A percentile compares a stretch with the other conserved stretches of the same genome.
These are phyloP conservation scores for Osmerus eperlanus DNA, from an alignment of 2,113 vertebrate genomes.

Conservation along the genomic window DNA sequence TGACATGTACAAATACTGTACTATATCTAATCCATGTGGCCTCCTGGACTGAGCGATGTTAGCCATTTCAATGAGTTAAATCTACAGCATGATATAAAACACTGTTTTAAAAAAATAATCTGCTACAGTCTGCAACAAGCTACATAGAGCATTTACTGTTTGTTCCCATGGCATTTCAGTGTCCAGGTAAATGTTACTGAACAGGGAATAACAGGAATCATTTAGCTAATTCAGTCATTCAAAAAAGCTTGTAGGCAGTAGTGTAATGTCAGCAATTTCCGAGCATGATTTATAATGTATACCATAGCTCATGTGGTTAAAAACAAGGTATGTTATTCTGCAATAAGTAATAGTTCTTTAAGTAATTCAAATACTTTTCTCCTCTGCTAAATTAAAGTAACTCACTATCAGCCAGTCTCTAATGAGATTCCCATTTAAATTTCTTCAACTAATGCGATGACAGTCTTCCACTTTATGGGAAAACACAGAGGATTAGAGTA, in stretches of 20 bases:
- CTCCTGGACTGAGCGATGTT: no score
- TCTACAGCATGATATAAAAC: no score
- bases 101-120: no score
- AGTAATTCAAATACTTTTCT: conserved; percentile 43
- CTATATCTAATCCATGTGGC: no score
- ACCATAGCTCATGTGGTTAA: conserved; percentile 43
- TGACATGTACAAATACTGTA: no score
- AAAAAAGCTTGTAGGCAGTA: conserved; percentile 22
- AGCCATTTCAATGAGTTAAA: no score
- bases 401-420: conserved; percentile 34
- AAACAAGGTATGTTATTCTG: conserved; percentile 12
- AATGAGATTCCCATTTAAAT: conserved; percentile 21
- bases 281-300: conserved; percentile 49
- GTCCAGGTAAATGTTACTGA: conserved; percentile 21
- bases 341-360: conserved; percentile 4
- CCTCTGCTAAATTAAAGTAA: conserved; percentile 41
- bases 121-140: no score
- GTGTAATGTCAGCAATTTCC: conserved; percentile 33
- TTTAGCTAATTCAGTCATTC: conserved; percentile 32
- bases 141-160: no score
- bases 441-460: neutral
- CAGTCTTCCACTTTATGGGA: neutral
- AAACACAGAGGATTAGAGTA: neutral
- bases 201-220: conserved; percentile 26
- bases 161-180: no score